These are phyloP conservation scores for Belgica antarctica DNA, from an alignment of 2,888 invertebrate genomes.

Conservation along the genomic window DNA sequence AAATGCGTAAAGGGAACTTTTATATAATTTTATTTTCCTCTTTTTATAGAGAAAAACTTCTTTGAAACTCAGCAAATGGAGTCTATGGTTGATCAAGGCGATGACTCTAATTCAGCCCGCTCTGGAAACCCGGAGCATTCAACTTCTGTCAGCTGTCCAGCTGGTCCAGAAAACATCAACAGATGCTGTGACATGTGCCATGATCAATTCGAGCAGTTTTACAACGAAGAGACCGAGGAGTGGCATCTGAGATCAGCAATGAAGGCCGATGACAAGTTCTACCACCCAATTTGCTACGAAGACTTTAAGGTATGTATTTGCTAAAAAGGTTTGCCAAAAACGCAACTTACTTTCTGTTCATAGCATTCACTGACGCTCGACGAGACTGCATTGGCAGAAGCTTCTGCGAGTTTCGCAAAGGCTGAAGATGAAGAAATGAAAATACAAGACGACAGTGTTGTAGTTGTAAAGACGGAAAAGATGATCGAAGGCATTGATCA, in stretches of 20 bases:
- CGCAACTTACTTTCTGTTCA: background rate
- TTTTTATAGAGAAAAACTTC: slow-evolving; percentile 74
- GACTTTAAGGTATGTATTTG: slow-evolving; percentile 63
- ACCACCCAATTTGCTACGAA: slow-evolving; percentile 87
- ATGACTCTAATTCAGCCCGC: slow-evolving; percentile 56
- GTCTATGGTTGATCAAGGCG: slow-evolving; percentile 58
- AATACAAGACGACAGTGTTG: slow-evolving; percentile 44
- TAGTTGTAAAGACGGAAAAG: slow-evolving; percentile 44
- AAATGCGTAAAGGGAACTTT: background rate
- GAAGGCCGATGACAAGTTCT: slow-evolving; percentile 70
- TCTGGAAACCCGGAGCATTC: slow-evolving; percentile 52
- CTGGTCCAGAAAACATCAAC: slow-evolving; percentile 64
- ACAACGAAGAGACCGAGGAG: slow-evolving; percentile 94
- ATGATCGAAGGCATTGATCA: slow-evolving; percentile 45
- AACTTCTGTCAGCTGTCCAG: slow-evolving; percentile 69
- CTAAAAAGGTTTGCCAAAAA: background rate
- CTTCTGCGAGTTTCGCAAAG: slow-evolving; percentile 43
- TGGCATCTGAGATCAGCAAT: slow-evolving; percentile 91
- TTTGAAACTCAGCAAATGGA: slow-evolving; percentile 71
- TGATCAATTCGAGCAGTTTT: slow-evolving; percentile 92
- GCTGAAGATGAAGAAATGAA: slow-evolving; percentile 45
- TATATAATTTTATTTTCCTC: slow-evolving; percentile 30
- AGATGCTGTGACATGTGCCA: slow-evolving; percentile 83
- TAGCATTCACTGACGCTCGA: slow-evolving; percentile 51
- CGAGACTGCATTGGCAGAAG: slow-evolving; percentile 33